Conservation (phyloP, 2,113 vertebrate species). For the Holacanthus passer region DNA sequence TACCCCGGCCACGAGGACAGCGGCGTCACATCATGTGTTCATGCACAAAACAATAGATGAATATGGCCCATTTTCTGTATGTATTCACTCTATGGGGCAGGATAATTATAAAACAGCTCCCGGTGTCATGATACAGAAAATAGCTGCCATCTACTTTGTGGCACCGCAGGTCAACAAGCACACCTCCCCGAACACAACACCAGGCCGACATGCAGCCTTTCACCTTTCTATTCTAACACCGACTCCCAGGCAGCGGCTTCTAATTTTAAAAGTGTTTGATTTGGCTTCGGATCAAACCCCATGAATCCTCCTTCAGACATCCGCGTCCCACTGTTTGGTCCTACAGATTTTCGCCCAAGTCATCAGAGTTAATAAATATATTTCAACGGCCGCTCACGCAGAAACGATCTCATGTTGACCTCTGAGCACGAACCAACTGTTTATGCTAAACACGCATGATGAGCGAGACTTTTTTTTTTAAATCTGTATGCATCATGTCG, state of each 20-base stretch:
- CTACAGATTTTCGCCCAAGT: conserved; percentile 22
- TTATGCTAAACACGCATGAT: not conserved
- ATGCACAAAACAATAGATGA: not conserved
- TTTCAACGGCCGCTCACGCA: conserved; percentile 20
- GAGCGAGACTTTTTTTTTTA: not conserved
- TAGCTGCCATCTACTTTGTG: conserved; percentile 4
- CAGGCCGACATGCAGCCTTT: conserved; percentile 29
- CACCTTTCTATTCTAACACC: conserved; percentile 50
- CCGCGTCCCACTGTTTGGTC: conserved; percentile 9
- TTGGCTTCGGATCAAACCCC: conserved; percentile 44
- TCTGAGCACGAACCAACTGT: not conserved
- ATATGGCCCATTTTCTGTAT: not conserved
- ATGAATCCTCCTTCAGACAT: conserved; percentile 28
- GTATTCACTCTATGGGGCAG: conserved; percentile 1
- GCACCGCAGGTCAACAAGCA: conserved; percentile 29
- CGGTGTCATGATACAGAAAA: not conserved
- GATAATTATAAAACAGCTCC: conserved; percentile 21
- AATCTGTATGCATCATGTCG: not conserved
- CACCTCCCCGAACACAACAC: conserved; percentile 5
- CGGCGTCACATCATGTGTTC: not conserved
- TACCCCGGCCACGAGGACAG: conserved; percentile 2
- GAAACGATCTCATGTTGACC: not conserved
- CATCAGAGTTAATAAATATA: conserved; percentile 22
- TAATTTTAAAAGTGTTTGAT: conserved; percentile 57
- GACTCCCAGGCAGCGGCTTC: conserved; percentile 19